Evolutionary conservation across 2,888 invertebrate species (phyloP).

Genomic region (Ametastegia equiseti): DNA sequence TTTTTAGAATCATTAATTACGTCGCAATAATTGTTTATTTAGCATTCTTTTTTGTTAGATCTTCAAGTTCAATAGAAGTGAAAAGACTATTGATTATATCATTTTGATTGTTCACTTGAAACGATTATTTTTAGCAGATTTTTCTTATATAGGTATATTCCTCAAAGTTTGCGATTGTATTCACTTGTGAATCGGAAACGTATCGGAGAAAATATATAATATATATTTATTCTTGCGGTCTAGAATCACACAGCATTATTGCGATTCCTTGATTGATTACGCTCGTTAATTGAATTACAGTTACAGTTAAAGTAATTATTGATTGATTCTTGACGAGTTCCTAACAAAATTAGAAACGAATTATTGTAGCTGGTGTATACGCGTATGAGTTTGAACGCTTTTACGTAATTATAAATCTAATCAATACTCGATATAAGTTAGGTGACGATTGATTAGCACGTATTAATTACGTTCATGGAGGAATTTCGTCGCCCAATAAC

Average conservation of each 20-base stretch:
- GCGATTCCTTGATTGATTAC: not conserved
- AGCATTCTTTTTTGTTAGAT: not conserved
- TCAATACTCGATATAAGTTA: slow-evolving; percentile 2
- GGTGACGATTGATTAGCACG: not conserved
- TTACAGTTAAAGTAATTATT: too few species aligned
- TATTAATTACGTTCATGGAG: slow-evolving; percentile 22
- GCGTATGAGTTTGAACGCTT: not conserved
- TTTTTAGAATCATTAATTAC: not conserved
- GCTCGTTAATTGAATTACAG: not conserved
- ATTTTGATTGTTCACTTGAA: not conserved
- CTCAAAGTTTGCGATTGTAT: too few species aligned
- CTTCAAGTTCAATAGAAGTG: not conserved
- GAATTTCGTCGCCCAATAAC: slow-evolving; percentile 54
- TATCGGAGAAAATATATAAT: not conserved
- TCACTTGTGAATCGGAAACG: not conserved
- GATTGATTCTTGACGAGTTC: not conserved
- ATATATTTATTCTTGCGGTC: not conserved
- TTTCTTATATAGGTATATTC: not conserved
- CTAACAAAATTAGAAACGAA: not conserved
- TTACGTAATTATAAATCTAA: not conserved
- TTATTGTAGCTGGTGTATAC: not conserved
- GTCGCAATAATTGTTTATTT: not conserved
- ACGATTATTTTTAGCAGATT: not conserved
- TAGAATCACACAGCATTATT: not conserved
- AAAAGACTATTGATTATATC: not conserved